Evolutionary conservation across 1,140 invertebrate species (phyloP), one percentile per base, ranked within the genome.

Genomic region (Limonius californicus): DNA sequence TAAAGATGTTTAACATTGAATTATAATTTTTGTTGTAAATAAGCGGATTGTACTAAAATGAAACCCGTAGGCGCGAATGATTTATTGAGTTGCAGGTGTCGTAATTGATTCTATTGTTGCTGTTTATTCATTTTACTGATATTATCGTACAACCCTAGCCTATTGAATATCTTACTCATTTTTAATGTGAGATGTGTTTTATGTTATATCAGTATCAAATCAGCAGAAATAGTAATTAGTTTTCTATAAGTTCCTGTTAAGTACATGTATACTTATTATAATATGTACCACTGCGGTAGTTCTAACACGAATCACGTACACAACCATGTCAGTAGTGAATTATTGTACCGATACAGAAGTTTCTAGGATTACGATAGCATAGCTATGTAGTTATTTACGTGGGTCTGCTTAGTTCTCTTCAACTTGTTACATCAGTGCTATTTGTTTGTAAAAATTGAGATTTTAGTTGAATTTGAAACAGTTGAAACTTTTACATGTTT

Each of bases 251-350:
- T 60, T 53, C 42, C 58, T 53, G 42, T 32, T 53, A 47, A 54
- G 7, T 53, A 60, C 43, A 47, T 53, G 19, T 20, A 61, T 43
- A 56, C 14, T 47, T 42, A 42, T 27, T 3, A 27, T 4, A 27
- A 27, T 56, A 56, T 55, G 54, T 45, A 11, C 27, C 53, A 55
- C 53, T 62, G 60, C 60, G 54, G 60, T 62, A 54, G 47, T 54
- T 62, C n/a, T 42, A 62, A 30, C 27, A 16, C 42, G 7, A n/a
- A 47, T 20, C 57, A 3, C 42, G n/a, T 21, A 43, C 42, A 42
- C 15, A 11, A 58, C 32, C 1, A 11, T 43, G 54, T 55, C 54
- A 55, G 54, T 55, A 55, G 54, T n/a, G 15, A 42, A 20, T 32
- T 11, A 42, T 57, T 42, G 21, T 57, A 20, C 19, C 6, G 12